phyloP scores from a whole-genome alignment of 2,113 vertebrate species.

The Menura novaehollandiae region DNA sequence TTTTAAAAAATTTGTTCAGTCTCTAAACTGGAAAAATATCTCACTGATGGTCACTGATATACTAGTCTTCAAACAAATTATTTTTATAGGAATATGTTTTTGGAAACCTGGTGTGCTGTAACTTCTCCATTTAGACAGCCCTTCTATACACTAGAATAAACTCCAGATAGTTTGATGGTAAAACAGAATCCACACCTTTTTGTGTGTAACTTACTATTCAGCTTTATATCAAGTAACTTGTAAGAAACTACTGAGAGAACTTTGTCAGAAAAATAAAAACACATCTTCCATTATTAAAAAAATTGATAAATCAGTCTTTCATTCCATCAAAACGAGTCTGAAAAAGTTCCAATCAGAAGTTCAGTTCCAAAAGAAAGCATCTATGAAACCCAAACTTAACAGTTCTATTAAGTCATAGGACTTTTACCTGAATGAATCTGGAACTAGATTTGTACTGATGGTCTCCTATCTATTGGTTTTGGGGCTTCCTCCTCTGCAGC shows the following conservation, averaged over 20 bases:
- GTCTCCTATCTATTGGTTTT: background rate
- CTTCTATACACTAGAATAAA: background rate
- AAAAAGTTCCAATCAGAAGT: background rate
- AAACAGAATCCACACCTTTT: background rate
- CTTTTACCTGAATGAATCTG: background rate
- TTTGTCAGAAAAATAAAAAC: background rate
- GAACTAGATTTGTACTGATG: background rate
- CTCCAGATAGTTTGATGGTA: background rate
- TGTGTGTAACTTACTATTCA: background rate
- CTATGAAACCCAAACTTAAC: background rate
- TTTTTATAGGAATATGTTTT: background rate
- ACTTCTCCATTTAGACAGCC: background rate
- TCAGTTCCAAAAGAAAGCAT: background rate
- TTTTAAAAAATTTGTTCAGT: background rate
- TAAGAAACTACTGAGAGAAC: background rate
- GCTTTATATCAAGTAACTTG: background rate
- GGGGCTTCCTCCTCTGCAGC: background rate
- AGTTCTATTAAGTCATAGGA: background rate
- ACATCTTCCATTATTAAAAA: background rate
- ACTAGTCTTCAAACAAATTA: background rate
- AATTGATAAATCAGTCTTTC: background rate
- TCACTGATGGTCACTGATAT: background rate
- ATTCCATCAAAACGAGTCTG: background rate
- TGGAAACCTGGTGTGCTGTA: background rate
- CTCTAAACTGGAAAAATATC: background rate